Conservation (phyloP, 2,888 invertebrate genomes). For the Agriotes lineatus region DNA sequence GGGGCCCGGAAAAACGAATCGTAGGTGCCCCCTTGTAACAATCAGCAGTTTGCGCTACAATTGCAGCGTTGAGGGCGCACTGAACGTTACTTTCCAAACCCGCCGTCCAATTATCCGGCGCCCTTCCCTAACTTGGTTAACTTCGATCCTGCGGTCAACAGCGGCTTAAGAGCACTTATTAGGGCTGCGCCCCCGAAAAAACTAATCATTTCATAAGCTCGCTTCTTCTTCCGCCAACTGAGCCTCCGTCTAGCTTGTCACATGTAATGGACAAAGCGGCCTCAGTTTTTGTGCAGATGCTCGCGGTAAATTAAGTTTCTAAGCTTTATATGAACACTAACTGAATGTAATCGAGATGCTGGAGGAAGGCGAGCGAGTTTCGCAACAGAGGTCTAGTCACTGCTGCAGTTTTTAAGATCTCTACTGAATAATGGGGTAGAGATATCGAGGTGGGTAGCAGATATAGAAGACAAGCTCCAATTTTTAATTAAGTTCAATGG, state of each 20-base stretch:
- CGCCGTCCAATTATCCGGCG: conserved; percentile 27
- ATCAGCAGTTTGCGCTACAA: conserved; percentile 28
- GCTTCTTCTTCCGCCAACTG: conserved; percentile 4
- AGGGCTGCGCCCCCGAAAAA: neutral
- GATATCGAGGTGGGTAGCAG: too few species aligned
- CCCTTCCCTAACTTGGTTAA: conserved; percentile 29
- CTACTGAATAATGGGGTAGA: too few species aligned
- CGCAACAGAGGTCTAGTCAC: too few species aligned
- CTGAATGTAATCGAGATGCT: too few species aligned
- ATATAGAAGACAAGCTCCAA: too few species aligned
- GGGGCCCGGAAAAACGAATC: neutral
- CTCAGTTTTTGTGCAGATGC: neutral
- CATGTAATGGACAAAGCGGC: conserved; percentile 1
- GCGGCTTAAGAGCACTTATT: conserved; percentile 7
- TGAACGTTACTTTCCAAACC: conserved; percentile 26
- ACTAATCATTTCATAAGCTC: conserved; percentile 26
- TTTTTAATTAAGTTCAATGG: too few species aligned
- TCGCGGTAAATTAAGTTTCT: neutral
- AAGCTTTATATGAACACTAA: too few species aligned
- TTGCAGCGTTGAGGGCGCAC: conserved; percentile 16
- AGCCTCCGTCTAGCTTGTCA: conserved; percentile 1
- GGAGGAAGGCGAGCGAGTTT: too few species aligned
- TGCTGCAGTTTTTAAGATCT: too few species aligned
- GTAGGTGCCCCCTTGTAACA: conserved; percentile 12
- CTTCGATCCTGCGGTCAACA: conserved; percentile 23